A percentile compares a stretch with the other conserved stretches of the same genome.
Evolutionary conservation across 2,113 vertebrate species (phyloP).

Genomic region (Epinephelus fuscoguttatus): DNA sequence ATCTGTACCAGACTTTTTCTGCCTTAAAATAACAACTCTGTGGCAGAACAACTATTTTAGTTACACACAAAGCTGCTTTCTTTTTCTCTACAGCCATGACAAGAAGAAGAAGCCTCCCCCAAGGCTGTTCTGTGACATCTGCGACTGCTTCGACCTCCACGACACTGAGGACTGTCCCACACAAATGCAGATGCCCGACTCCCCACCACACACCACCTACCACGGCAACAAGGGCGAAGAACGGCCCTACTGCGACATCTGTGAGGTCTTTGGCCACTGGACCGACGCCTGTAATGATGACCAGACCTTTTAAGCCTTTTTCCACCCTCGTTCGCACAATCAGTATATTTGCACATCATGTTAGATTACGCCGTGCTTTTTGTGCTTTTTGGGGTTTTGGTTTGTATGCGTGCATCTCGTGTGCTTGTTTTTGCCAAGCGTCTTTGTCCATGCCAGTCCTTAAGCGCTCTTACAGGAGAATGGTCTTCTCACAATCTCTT

Average conservation of each 20-base stretch:
- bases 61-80: not conserved
- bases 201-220: slow-evolving; percentile 92
- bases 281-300: slow-evolving; percentile 94
- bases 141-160: slow-evolving; percentile 97
- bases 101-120: slow-evolving; percentile 92
- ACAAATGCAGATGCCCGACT: slow-evolving; percentile 91
- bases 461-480: slow-evolving; percentile 61
- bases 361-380: slow-evolving; percentile 43
- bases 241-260: slow-evolving; percentile 95
- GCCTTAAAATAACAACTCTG: no score
- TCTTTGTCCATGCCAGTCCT: slow-evolving; percentile 58
- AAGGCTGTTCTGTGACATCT: slow-evolving; percentile 98
- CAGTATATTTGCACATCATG: slow-evolving; percentile 75
- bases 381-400: slow-evolving; percentile 46
- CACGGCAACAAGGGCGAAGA: slow-evolving; percentile 93
- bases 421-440: slow-evolving; percentile 63
- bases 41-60: not conserved
- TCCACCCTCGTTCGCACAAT: slow-evolving; percentile 67
- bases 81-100: slow-evolving; percentile 59
- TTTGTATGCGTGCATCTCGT: slow-evolving; percentile 54
- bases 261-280: slow-evolving; percentile 97
- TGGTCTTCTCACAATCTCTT: slow-evolving; percentile 28
- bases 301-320: slow-evolving; percentile 91
- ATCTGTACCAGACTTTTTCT: not conserved
- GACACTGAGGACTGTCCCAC: slow-evolving; percentile 98